Percentiles rank a stretch among this genome's conserved stretches.
Evolutionary conservation across 2,888 invertebrate species (phyloP).

Genomic region (Nomada ferruginata): DNA sequence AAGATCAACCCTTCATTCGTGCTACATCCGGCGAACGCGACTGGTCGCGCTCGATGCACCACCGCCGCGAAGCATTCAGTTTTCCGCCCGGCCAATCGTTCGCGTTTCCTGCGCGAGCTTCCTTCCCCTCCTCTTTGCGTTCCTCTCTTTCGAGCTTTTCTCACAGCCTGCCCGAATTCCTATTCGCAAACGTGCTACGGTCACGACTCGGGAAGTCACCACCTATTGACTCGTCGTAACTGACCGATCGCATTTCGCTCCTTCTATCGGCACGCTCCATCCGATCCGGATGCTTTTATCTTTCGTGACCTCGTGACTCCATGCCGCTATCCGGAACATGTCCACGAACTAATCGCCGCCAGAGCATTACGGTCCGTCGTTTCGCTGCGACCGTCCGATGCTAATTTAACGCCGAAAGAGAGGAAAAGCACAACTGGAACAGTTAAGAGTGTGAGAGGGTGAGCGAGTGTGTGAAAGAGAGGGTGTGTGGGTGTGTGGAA

Average conservation of each 20-base stretch:
- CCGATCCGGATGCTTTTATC: background rate
- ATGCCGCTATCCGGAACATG: background rate
- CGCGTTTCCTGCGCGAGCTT: background rate
- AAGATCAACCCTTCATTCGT: constrained; percentile 79
- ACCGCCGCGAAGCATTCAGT: constrained; percentile 30
- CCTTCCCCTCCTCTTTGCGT: background rate
- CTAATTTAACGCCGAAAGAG: constrained; percentile 1
- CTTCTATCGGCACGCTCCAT: constrained; percentile 17
- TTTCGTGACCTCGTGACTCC: background rate
- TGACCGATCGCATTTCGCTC: constrained; percentile 55
- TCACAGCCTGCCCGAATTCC: too few species aligned
- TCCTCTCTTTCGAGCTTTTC: background rate
- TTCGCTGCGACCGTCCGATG: background rate
- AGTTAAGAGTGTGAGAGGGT: background rate
- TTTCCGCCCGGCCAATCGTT: constrained; percentile 16
- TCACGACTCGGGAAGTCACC: constrained; percentile 41
- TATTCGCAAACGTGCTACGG: constrained; percentile 8
- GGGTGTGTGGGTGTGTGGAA: too few species aligned
- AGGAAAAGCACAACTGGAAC: background rate
- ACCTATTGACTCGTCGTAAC: constrained; percentile 57
- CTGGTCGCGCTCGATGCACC: constrained; percentile 60
- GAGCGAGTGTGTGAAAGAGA: background rate
- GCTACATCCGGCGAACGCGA: constrained; percentile 73
- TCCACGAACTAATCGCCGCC: background rate
- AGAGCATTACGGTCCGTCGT: background rate